These are phyloP conservation scores for Diplazon laetatorius DNA, from an alignment of 2,888 invertebrate species.

Conservation along the genomic window DNA sequence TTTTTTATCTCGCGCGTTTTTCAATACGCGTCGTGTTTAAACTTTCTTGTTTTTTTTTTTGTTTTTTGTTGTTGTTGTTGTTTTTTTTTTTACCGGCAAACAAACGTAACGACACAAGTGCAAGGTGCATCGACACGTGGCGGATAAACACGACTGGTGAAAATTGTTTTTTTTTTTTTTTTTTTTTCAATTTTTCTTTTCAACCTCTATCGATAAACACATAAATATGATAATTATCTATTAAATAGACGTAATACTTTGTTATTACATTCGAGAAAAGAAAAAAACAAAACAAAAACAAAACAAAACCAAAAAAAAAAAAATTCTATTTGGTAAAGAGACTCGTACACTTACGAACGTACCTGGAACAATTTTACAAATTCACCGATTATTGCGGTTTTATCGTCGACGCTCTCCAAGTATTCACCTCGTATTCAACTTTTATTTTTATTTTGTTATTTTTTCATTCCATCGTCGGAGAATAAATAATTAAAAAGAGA, in stretches of 20 bases:
- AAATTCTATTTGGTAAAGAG: slow-evolving; percentile 24
- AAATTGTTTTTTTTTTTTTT: slow-evolving; percentile 13
- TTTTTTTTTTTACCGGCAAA: slow-evolving; percentile 4
- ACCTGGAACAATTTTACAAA: slow-evolving; percentile 23
- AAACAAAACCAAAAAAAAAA: no score
- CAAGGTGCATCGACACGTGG: slow-evolving; percentile 8
- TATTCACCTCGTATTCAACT: no score
- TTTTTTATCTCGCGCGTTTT: slow-evolving; percentile 31
- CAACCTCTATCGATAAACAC: slow-evolving; percentile 19
- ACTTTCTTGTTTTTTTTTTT: background rate
- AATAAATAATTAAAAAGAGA: slow-evolving; percentile 6
- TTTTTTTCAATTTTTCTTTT: no score
- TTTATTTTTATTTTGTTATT: slow-evolving; percentile 1
- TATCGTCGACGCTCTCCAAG: slow-evolving; percentile 21
- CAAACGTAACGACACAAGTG: background rate
- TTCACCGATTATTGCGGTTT: slow-evolving; percentile 12
- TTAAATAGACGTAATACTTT: slow-evolving; percentile 27
- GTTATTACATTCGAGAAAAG: background rate
- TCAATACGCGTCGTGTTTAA: background rate
- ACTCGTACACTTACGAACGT: slow-evolving; percentile 36
- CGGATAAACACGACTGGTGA: slow-evolving; percentile 2
- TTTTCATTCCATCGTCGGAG: background rate
- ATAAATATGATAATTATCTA: slow-evolving; percentile 10
- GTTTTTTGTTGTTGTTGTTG: background rate
- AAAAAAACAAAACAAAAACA: slow-evolving; percentile 5